phyloP scores from a whole-genome alignment of 2,888 invertebrate species.

The Crepidodera aurea region DNA sequence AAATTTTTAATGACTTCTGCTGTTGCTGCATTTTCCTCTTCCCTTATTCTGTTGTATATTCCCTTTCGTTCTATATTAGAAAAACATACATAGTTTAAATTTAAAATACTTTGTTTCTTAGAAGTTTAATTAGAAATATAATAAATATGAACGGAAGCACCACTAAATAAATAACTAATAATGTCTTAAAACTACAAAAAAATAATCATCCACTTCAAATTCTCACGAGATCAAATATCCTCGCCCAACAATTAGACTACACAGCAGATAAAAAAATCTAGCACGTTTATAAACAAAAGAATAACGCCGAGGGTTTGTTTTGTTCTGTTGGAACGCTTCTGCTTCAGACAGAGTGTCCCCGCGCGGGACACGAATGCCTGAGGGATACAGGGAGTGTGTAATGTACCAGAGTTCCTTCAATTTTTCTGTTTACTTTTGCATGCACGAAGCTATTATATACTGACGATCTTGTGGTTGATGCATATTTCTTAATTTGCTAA shows the following conservation, averaged over 20 bases:
- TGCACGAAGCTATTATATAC: no score
- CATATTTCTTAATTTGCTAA: no score
- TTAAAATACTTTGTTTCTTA: no score
- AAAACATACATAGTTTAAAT: no score
- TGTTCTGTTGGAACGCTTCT: conserved; percentile 31
- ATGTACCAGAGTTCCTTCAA: no score
- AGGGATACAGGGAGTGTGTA: conserved; percentile 3
- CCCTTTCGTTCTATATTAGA: no score
- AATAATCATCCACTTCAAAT: conserved; percentile 1
- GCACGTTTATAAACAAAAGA: conserved; percentile 36
- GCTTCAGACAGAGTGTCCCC: conserved; percentile 31
- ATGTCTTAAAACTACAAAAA: background rate
- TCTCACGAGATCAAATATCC: conserved; percentile 33
- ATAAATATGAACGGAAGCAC: no score
- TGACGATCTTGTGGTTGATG: conserved; percentile 5
- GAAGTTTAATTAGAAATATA: no score
- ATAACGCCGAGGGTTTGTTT: conserved; percentile 33
- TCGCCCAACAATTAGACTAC: conserved; percentile 26
- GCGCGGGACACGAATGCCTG: conserved; percentile 15
- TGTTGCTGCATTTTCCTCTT: no score
- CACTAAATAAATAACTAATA: background rate
- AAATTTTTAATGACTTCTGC: no score
- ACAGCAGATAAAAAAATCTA: conserved; percentile 25
- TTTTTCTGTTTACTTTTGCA: no score
- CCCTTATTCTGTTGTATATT: no score